Evolutionary conservation across 1,140 invertebrate species (phyloP).

Genomic region (Eriocheir sinensis): DNA sequence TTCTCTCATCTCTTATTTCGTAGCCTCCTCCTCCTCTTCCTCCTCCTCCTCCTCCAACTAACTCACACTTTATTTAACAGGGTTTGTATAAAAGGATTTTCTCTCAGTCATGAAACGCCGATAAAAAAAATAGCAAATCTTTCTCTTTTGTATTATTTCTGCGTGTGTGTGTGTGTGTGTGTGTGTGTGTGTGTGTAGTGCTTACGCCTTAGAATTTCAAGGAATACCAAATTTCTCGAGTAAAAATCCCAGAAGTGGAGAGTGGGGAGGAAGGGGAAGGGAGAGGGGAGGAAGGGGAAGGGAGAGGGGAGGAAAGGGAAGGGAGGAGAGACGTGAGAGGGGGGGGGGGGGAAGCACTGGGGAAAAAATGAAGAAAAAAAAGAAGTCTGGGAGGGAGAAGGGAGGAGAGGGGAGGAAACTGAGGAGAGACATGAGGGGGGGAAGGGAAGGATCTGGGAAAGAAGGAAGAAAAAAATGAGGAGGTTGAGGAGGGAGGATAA

Average conservation of each 20-base stretch:
- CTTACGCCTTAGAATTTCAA: background rate
- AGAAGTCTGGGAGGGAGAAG: too few relatives aligned
- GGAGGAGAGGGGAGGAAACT: too few relatives aligned
- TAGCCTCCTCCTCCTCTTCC: background rate
- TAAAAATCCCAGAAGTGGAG: background rate
- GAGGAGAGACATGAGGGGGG: too few relatives aligned
- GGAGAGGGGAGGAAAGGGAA: background rate
- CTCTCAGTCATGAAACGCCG: background rate
- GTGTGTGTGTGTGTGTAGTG: slow-evolving; percentile 38
- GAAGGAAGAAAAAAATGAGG: background rate
- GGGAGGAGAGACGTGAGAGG: background rate
- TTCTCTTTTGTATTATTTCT: background rate
- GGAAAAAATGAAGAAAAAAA: too few relatives aligned
- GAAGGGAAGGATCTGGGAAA: too few relatives aligned
- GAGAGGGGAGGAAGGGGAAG: background rate
- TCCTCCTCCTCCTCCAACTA: background rate
- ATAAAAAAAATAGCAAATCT: background rate
- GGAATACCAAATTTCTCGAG: background rate
- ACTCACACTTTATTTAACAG: background rate
- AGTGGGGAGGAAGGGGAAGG: background rate
- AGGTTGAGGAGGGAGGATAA: background rate
- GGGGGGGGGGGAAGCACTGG: too few relatives aligned
- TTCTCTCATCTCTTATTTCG: too few relatives aligned
- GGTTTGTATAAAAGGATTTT: too few relatives aligned
- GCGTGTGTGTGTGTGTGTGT: slow-evolving; percentile 47